Evolutionary conservation across 23 tunicate genomes (phyloP), one percentile per base, ranked within the genome.

Genomic region (Botrylloides violaceus): DNA sequence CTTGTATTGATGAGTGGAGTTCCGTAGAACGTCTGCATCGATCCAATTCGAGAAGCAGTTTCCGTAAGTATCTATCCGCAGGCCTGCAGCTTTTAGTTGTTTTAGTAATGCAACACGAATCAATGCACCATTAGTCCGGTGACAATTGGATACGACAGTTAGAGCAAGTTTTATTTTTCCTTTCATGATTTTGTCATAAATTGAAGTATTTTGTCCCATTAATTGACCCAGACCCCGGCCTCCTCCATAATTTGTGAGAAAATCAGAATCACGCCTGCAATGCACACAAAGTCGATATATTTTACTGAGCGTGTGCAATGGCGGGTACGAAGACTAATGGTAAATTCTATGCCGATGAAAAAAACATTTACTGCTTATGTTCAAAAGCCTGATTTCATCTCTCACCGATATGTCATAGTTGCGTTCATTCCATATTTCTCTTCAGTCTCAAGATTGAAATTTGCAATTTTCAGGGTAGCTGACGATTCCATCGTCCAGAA

Each of bases 81-180:
- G 58, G 6, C 74, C 74, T 18, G 29, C 58, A 4, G 20, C 32
- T 19, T 37, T 20, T 20, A 68, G 58, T 23, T 68, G 27, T 19
- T 68, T 68, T 15, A 68, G 23, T 19, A 68, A 0, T 22, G 43
- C 29, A 53, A 68, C 4, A 9, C 74, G 24, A 4, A 43, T 43
- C 20, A 25, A 5, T 43, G 74, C 74, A 24, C 74, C 74, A 9
- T 2, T 20, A 32, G 74, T 68, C 23, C 32, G 6, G 1, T 38
- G 24, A 30, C 74, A 68, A 56, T 68, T 43, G 24, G 74, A 68
- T 32, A 68, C 58, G 0, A 68, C 74, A 5, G 74, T 56, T 12
- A 68, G 32, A 26, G 74, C 74, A 19, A 68, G 74, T 15, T 37
- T 68, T 6, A 29, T 37, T 37, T 68, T 68, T 9, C 18, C 12